phyloP scores from a whole-genome alignment of 1,140 invertebrate species.

The Drosophila gunungcola region DNA sequence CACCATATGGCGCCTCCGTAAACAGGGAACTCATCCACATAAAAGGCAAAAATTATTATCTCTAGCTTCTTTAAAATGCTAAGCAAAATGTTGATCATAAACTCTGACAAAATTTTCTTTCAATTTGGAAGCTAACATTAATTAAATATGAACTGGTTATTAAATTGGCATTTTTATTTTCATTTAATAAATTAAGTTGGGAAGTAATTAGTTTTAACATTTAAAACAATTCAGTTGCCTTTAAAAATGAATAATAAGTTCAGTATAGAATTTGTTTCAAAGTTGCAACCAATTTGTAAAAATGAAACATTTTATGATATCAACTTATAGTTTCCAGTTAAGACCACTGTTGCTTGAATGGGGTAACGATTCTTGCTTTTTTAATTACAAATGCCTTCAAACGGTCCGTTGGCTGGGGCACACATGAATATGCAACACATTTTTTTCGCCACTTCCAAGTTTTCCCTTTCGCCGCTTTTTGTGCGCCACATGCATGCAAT shows the following conservation, averaged over 20 bases:
- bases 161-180: too few species aligned
- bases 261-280: too few species aligned
- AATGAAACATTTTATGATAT: too few species aligned
- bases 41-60: constrained; percentile 14
- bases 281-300: background rate
- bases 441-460: constrained; percentile 9
- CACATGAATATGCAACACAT: constrained; percentile 64
- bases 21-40: constrained; percentile 44
- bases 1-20: constrained; percentile 9
- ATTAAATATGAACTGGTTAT: too few species aligned
- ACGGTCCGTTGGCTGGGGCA: constrained; percentile 22
- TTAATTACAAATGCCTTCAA: constrained; percentile 69
- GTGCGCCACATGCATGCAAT: constrained; percentile 33
- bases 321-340: too few species aligned
- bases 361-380: constrained; percentile 26
- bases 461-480: constrained; percentile 3
- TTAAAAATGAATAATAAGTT: too few species aligned
- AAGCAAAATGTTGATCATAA: background rate
- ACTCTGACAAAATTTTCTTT: background rate
- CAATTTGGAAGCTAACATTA: background rate
- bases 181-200: too few species aligned
- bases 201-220: too few species aligned
- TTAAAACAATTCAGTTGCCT: too few species aligned
- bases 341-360: background rate
- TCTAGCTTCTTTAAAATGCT: background rate